phyloP scores from a whole-genome alignment of 2,113 vertebrate species.

The Caranx melampygus region DNA sequence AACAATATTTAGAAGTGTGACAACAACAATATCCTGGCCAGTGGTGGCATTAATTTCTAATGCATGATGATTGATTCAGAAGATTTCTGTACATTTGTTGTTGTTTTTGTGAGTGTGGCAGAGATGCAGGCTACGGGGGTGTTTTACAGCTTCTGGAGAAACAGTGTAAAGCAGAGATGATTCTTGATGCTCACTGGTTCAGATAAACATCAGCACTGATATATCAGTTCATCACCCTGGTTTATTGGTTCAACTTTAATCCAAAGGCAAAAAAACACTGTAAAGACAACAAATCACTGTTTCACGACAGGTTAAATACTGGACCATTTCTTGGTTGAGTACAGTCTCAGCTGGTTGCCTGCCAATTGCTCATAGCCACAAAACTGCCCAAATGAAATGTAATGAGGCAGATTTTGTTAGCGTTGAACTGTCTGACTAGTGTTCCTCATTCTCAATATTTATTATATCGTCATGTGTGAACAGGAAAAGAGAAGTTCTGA shows the following conservation, averaged over 20 bases:
- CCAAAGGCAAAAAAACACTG: neutral
- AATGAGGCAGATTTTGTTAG: neutral
- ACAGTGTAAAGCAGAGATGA: no score
- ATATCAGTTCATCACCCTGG: neutral
- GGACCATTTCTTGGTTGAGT: neutral
- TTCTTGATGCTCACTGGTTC: no score
- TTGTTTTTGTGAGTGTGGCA: no score
- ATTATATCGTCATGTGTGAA: neutral
- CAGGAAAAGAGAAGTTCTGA: neutral
- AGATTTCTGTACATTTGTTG: no score
- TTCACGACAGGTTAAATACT: neutral
- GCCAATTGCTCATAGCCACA: neutral
- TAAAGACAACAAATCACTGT: neutral
- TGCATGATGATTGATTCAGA: neutral
- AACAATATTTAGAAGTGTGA: neutral
- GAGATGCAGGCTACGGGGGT: no score
- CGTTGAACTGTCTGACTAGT: neutral
- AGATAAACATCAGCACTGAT: no score
- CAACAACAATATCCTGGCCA: neutral
- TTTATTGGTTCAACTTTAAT: neutral
- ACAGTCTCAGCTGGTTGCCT: neutral
- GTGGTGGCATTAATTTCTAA: neutral
- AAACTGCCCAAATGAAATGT: neutral
- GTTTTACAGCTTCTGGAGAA: no score
- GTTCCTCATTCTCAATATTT: no score